Evolutionary conservation across 2,888 invertebrate species (phyloP).

Genomic region (Crossocerus cetratus): DNA sequence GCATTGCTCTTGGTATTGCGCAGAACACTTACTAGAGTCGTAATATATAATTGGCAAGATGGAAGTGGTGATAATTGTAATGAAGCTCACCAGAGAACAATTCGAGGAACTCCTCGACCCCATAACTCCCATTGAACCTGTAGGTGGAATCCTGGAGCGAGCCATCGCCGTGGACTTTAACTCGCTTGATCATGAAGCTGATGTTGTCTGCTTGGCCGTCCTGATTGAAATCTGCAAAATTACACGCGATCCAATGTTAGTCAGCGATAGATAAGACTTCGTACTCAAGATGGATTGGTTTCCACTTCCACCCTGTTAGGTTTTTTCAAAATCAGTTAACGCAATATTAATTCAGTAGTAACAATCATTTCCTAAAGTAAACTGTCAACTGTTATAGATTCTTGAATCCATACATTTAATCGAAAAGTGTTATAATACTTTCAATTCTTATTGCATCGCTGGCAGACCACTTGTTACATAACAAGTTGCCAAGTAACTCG

Average conservation of each 20-base stretch:
- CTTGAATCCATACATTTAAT: too few species aligned
- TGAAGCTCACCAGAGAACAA: slow-evolving; percentile 89
- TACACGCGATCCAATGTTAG: slow-evolving; percentile 1
- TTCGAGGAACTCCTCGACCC: slow-evolving; percentile 98
- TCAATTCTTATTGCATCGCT: too few species aligned
- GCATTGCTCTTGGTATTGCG: too few species aligned
- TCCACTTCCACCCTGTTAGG: too few species aligned
- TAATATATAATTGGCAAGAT: neutral
- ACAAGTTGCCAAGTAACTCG: too few species aligned
- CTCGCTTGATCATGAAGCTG: slow-evolving; percentile 95
- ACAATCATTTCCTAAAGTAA: too few species aligned
- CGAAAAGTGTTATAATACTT: too few species aligned
- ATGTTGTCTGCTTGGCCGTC: slow-evolving; percentile 94
- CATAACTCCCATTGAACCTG: slow-evolving; percentile 94
- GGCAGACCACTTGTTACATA: too few species aligned
- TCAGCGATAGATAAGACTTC: neutral
- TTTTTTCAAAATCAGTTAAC: too few species aligned
- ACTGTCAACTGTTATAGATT: too few species aligned
- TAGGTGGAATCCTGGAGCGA: slow-evolving; percentile 90
- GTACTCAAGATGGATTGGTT: neutral
- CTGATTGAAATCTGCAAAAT: slow-evolving; percentile 89
- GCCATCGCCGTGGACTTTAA: slow-evolving; percentile 92
- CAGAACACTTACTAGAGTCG: too few species aligned
- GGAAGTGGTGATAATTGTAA: neutral
- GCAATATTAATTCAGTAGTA: too few species aligned